Evolutionary conservation across 2,888 invertebrate genomes (phyloP).

Genomic region (Nineta flava): DNA sequence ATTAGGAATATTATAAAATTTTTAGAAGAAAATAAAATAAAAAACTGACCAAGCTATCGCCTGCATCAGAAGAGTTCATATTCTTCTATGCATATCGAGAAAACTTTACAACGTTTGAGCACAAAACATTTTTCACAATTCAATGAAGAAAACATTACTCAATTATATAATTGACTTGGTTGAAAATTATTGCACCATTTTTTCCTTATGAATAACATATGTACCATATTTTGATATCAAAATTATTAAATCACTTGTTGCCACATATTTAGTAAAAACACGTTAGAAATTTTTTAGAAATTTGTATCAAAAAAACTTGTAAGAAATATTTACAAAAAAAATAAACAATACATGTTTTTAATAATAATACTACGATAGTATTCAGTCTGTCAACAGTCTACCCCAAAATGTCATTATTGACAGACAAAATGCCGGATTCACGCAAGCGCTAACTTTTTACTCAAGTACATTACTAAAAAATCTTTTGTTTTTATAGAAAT

Average conservation of each 20-base stretch:
- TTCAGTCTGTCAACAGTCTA: background rate
- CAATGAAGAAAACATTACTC: background rate
- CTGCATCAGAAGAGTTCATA: conserved; percentile 50
- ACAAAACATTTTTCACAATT: background rate
- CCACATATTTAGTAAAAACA: too few species aligned
- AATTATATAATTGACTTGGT: background rate
- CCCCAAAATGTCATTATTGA: background rate
- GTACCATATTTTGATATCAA: too few species aligned
- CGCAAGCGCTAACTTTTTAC: background rate
- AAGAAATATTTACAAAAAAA: too few species aligned
- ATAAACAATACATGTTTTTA: too few species aligned
- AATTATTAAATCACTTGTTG: too few species aligned
- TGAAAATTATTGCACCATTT: background rate
- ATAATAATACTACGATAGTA: background rate
- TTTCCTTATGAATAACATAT: too few species aligned
- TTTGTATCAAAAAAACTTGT: too few species aligned
- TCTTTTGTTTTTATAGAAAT: too few species aligned
- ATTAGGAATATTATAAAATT: conserved; percentile 8
- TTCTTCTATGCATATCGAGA: conserved; percentile 41
- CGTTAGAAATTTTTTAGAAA: too few species aligned
- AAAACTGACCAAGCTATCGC: conserved; percentile 48
- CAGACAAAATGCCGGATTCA: conserved; percentile 1
- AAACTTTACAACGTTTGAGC: background rate
- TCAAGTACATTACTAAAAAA: too few species aligned
- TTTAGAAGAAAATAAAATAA: conserved; percentile 10